A percentile compares a stretch with the other conserved stretches of the same genome.
phyloP scores from a whole-genome alignment of 2,113 vertebrate genomes.

The Nymphicus hollandicus region DNA sequence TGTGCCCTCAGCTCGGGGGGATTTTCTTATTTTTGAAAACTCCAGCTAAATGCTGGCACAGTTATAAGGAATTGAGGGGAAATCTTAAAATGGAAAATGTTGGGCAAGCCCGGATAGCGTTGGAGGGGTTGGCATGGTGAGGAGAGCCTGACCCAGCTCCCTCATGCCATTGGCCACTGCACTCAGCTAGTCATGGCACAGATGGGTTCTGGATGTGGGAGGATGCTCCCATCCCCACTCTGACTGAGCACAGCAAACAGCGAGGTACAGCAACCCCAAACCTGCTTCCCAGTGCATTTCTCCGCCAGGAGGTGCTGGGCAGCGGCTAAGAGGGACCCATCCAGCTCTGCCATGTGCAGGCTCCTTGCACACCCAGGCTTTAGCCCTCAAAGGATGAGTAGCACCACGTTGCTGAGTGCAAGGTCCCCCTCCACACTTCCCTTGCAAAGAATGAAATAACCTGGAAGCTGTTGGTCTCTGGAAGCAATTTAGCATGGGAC shows the following conservation, averaged over 20 bases:
- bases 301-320: background rate
- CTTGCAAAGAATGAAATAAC: conserved; percentile 21
- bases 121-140: accelerated
- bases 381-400: background rate
- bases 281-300: background rate
- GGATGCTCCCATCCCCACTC: background rate
- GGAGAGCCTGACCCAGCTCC: background rate
- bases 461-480: conserved; percentile 53
- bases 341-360: background rate
- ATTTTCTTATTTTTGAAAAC: background rate
- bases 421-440: background rate
- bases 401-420: accelerated
- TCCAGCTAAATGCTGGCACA: background rate
- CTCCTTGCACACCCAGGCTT: background rate
- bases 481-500: conserved; percentile 63
- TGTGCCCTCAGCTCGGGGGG: background rate
- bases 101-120: background rate
- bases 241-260: accelerated
- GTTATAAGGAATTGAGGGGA: background rate
- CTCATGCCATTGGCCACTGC: accelerated
- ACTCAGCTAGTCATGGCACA: background rate
- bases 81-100: conserved; percentile 13
- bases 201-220: background rate
- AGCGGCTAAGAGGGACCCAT: background rate
- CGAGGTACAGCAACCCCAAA: background rate